A percentile compares a stretch with the other conserved stretches of the same genome.
Evolutionary conservation across 2,797 vertebrate genomes (phyloP).

Genomic region (Cirrhinus mrigala): DNA sequence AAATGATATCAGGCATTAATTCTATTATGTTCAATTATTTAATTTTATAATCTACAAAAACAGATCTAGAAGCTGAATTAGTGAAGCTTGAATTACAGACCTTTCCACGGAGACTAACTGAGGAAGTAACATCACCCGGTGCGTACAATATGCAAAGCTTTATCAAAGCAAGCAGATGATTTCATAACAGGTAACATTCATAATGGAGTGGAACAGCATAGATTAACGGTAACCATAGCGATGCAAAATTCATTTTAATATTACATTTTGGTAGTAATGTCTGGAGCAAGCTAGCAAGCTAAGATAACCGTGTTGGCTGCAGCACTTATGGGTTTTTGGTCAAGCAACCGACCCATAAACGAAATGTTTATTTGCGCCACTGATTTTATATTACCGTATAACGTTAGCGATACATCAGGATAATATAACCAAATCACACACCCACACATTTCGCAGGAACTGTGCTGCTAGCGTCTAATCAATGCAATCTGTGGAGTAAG

Average conservation of each 20-base stretch:
- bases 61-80: background rate
- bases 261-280: background rate
- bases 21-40: background rate
- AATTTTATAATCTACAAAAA: too few species aligned
- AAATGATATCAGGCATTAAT: background rate
- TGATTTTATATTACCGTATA: background rate
- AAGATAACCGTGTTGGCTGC: constrained; percentile 3
- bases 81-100: background rate
- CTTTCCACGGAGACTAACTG: background rate
- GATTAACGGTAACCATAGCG: background rate
- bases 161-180: background rate
- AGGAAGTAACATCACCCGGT: background rate
- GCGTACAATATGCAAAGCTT: background rate
- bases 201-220: background rate
- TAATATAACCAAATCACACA: background rate
- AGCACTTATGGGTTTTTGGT: background rate
- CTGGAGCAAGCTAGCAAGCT: constrained; percentile 61
- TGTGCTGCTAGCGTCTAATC: background rate
- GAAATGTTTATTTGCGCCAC: background rate
- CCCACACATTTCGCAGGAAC: background rate
- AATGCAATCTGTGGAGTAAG: background rate
- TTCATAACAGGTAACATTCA: background rate
- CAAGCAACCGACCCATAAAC: background rate
- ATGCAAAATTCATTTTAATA: background rate
- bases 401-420: background rate